A percentile compares a stretch with the other conserved stretches of the same genome.
Evolutionary conservation across 2,113 vertebrate species (phyloP).

Genomic region (Zosterops japonicus): DNA sequence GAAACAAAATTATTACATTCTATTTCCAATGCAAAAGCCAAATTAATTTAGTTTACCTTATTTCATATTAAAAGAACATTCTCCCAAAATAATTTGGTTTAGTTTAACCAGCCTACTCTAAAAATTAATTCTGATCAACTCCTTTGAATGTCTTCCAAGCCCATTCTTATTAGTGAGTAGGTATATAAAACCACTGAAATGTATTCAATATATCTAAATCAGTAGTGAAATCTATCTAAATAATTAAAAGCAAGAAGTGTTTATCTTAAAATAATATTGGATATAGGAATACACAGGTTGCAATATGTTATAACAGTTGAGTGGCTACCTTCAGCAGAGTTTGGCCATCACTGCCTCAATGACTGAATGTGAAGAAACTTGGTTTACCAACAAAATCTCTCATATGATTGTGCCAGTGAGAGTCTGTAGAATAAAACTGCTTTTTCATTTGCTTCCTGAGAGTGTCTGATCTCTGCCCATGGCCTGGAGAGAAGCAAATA

Average conservation of each 20-base stretch:
- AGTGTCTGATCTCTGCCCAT: not conserved
- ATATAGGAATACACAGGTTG: not conserved
- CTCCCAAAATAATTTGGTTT: not conserved
- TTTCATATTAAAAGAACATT: not conserved
- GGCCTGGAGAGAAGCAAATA: not conserved
- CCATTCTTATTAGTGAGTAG: not conserved
- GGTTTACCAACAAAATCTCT: not conserved
- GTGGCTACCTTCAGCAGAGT: not conserved
- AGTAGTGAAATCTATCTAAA: not conserved
- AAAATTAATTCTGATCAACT: not conserved
- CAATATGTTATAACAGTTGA: not conserved
- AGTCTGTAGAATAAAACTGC: not conserved
- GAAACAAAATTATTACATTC: not conserved
- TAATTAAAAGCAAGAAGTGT: not conserved
- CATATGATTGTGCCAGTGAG: accelerated
- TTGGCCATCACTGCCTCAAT: not conserved
- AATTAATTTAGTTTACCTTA: not conserved
- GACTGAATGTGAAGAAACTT: not conserved
- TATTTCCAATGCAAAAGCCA: not conserved
- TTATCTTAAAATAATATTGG: not conserved
- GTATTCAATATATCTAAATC: not conserved
- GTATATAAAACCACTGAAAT: not conserved
- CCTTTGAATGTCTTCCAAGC: not conserved
- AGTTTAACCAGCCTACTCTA: not conserved
- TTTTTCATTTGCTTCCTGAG: not conserved